These are phyloP conservation scores for Centroberyx gerrardi DNA, from an alignment of 2,797 vertebrate species.

Conservation along the genomic window DNA sequence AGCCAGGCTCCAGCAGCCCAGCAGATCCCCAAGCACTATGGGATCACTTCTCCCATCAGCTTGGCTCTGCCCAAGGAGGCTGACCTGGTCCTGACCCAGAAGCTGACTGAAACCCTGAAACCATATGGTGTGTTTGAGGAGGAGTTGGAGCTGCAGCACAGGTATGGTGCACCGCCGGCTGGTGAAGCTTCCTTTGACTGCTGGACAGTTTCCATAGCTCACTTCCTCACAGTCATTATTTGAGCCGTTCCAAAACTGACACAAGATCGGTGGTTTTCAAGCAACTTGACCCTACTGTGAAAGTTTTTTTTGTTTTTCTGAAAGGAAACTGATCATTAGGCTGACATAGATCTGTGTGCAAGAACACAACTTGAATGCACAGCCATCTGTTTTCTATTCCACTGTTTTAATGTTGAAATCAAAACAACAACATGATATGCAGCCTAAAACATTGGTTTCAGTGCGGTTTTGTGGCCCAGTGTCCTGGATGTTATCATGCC, in stretches of 20 bases:
- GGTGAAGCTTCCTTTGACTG: background rate
- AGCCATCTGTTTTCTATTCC: no score
- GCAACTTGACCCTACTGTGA: background rate
- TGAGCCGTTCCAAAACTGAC: background rate
- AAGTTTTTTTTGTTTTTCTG: no score
- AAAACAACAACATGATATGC: no score
- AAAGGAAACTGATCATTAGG: background rate
- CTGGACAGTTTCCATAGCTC: background rate
- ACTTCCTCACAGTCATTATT: background rate
- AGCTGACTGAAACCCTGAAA: slow-evolving; percentile 88
- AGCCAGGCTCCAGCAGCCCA: slow-evolving; percentile 84
- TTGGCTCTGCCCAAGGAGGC: slow-evolving; percentile 89
- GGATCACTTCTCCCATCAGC: slow-evolving; percentile 93
- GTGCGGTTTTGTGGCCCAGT: background rate
- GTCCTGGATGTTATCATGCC: no score
- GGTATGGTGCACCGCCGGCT: slow-evolving; percentile 74
- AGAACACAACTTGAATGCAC: background rate
- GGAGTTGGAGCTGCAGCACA: slow-evolving; percentile 90
- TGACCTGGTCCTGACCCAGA: slow-evolving; percentile 89
- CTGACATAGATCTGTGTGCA: background rate
- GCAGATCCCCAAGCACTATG: slow-evolving; percentile 89
- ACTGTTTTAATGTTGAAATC: no score
- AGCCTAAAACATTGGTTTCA: no score
- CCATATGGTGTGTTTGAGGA: slow-evolving; percentile 92
- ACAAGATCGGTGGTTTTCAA: background rate